phyloP scores from a whole-genome alignment of 2,113 vertebrate genomes.

The Hucho hucho region DNA sequence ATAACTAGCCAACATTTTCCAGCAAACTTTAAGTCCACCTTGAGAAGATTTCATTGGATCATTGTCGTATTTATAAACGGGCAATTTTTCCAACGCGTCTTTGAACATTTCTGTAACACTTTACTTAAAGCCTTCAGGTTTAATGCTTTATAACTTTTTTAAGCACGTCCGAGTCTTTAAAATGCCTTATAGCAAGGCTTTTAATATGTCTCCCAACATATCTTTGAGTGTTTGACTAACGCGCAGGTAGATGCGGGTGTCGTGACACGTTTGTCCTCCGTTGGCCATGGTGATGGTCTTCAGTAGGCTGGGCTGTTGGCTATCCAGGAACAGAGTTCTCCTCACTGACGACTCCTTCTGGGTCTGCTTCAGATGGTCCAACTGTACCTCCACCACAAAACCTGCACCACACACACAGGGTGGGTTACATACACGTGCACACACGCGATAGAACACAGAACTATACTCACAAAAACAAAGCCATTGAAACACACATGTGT shows the following conservation, averaged over 20 bases:
- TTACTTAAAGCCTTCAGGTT: too few species aligned
- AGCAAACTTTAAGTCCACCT: too few species aligned
- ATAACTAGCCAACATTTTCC: too few species aligned
- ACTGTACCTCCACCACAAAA: slow-evolving; percentile 83
- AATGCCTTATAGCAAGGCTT: too few species aligned
- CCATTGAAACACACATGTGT: slow-evolving; percentile 8
- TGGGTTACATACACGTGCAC: not conserved
- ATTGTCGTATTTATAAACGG: too few species aligned
- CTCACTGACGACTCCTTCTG: slow-evolving; percentile 80
- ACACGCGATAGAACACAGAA: not conserved
- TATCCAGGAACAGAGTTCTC: slow-evolving; percentile 80
- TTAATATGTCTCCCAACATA: not conserved
- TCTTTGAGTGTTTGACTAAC: slow-evolving; percentile 61
- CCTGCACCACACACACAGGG: slow-evolving; percentile 55
- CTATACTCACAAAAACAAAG: not conserved
- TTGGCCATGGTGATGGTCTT: slow-evolving; percentile 72
- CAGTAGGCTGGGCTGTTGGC: slow-evolving; percentile 70
- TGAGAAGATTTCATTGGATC: too few species aligned
- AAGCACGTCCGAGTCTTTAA: too few species aligned
- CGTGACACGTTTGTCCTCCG: slow-evolving; percentile 72
- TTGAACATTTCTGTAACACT: too few species aligned
- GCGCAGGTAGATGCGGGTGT: slow-evolving; percentile 82
- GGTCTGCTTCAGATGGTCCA: slow-evolving; percentile 82
- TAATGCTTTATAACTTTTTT: too few species aligned
- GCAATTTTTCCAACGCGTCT: too few species aligned